phyloP scores from a whole-genome alignment of 2,888 invertebrate species.

The Diarsia brunnea region DNA sequence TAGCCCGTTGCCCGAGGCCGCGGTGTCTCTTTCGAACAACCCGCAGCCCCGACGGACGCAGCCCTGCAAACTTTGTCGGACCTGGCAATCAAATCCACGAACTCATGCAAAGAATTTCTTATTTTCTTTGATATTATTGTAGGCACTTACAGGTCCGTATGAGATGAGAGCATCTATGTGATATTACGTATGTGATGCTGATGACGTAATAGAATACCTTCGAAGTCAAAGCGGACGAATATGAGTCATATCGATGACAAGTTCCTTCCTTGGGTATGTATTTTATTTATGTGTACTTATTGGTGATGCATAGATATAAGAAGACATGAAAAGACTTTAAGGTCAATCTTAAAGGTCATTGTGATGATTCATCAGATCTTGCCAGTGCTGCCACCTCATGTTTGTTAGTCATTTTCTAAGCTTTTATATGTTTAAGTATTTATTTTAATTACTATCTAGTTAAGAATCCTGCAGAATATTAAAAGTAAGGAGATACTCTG shows the following conservation, averaged over 20 bases:
- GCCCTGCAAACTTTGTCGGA: no score
- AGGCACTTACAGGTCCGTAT: background rate
- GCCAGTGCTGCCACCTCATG: background rate
- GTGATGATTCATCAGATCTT: background rate
- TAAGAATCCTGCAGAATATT: background rate
- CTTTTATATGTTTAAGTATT: background rate
- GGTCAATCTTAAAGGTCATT: background rate
- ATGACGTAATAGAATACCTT: constrained; percentile 11
- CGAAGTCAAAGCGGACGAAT: background rate
- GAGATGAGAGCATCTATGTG: background rate
- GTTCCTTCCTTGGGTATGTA: background rate
- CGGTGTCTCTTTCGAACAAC: no score
- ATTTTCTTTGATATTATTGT: background rate
- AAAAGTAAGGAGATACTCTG: background rate
- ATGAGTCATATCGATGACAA: constrained; percentile 22
- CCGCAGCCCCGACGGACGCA: no score
- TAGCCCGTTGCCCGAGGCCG: no score
- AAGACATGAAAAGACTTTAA: background rate
- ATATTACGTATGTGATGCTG: no score
- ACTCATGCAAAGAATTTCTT: background rate
- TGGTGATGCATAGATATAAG: constrained; percentile 14
- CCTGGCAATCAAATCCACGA: background rate
- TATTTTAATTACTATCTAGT: background rate
- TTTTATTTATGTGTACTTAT: background rate
- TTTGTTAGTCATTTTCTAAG: background rate